Evolutionary conservation across 2,797 vertebrate genomes (phyloP), one percentile per base, ranked within the genome.

Genomic region (Myripristis murdjan): DNA sequence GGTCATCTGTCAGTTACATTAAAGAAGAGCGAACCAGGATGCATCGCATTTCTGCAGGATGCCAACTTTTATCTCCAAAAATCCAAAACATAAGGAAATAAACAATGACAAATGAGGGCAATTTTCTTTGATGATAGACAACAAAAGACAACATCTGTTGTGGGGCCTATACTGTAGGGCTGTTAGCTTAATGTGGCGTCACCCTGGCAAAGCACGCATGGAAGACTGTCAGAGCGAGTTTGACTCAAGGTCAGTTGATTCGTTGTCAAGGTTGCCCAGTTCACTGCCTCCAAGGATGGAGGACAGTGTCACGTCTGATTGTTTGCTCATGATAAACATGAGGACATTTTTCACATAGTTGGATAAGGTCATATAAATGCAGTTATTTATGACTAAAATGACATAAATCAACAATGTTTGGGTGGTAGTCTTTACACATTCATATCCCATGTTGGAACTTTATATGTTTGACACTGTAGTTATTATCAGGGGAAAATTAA

Each of bases 81-180:
- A 37, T 39, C 37, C 7, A 39, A 10, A 16, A 44, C 43, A 44
- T 18, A 64, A n/a, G 5, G 5, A 79, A 75, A 74, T 61, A 79
- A 73, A 62, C 33, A 62, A 31, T 64, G 78, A 79, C 64, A 77
- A 85, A 81, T 46, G 49, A 54, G 49, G 35, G 46, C 31, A 23
- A 73, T 82, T 68, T 57, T 18, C 48, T 52, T 68, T 73, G 60
- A 88, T 77, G 68, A 65, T 53, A 73, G 16, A 47, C 26, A 56
- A 67, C 78, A 74, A 69, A 82, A 69, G 33, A 49, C 64, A 67
- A 22, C 84, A 85, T 84, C 81, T 87, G 82, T 33, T 82, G 56
- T 68, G 78, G 72, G 18, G 5, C 51, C 39, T 61, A 57, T 43
- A 46, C 33, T 22, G 63, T 23, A 22, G 43, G 64, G 68, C 71